A percentile compares a stretch with the other conserved stretches of the same genome.
Evolutionary conservation across 1,140 invertebrate species (phyloP).

Genomic region (Neotoxoptera formosana): DNA sequence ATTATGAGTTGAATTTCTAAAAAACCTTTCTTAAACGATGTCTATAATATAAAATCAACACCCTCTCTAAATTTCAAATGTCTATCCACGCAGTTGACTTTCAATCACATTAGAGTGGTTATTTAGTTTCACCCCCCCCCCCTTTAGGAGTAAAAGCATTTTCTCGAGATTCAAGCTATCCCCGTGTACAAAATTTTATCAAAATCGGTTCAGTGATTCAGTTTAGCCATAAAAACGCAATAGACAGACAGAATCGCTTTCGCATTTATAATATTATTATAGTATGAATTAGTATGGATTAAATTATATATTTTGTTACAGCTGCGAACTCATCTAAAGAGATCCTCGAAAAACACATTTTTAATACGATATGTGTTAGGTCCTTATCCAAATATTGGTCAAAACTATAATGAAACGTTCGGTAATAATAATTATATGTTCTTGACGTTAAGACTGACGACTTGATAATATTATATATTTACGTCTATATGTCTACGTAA

Average conservation of each 20-base stretch:
- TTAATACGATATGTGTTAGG: neutral
- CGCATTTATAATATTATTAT: neutral
- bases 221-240: neutral
- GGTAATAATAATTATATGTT: too few relatives aligned
- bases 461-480: constrained; percentile 1
- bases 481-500: neutral
- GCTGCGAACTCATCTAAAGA: neutral
- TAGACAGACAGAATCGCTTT: neutral
- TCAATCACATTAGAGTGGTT: neutral
- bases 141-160: neutral
- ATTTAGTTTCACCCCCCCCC: neutral
- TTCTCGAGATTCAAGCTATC: neutral
- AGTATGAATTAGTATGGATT: neutral
- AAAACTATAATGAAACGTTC: neutral
- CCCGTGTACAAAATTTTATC: neutral
- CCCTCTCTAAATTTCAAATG: neutral
- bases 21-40: neutral
- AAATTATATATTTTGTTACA: too few relatives aligned
- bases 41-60: neutral
- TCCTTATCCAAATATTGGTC: neutral
- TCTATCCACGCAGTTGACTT: neutral
- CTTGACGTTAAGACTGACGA: neutral
- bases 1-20: neutral
- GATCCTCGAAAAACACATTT: neutral
- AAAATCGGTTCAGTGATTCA: neutral